Evolutionary conservation across 2,888 invertebrate genomes (phyloP).

Genomic region (Diarsia rubi): DNA sequence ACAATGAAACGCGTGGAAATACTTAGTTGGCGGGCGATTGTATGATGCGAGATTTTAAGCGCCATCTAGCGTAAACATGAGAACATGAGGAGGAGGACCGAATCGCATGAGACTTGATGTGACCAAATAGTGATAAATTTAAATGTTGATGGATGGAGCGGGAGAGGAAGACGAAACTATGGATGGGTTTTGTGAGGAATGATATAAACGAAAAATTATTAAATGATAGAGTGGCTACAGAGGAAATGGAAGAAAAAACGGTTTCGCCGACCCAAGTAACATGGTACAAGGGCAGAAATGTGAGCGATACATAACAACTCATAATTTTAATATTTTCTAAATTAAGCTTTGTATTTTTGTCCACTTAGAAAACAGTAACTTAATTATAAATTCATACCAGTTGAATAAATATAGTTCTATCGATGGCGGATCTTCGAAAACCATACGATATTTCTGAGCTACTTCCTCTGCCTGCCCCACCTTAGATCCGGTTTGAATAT

Average conservation of each 20-base stretch:
- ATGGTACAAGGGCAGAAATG: too few relatives aligned
- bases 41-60: slow-evolving; percentile 1
- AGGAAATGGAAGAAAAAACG: too few relatives aligned
- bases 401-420: not conserved
- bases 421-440: not conserved
- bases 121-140: too few relatives aligned
- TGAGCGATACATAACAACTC: not conserved
- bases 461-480: slow-evolving; percentile 20
- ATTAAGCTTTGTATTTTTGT: not conserved
- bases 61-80: slow-evolving; percentile 37
- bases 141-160: too few relatives aligned
- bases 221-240: too few relatives aligned
- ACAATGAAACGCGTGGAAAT: slow-evolving; percentile 22
- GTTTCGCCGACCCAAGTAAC: too few relatives aligned
- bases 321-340: not conserved
- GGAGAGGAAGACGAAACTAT: too few relatives aligned
- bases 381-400: not conserved
- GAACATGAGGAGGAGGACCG: not conserved
- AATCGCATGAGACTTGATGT: too few relatives aligned
- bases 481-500: slow-evolving; percentile 30
- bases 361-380: not conserved
- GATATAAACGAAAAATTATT: too few relatives aligned
- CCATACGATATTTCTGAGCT: slow-evolving; percentile 5
- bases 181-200: too few relatives aligned
- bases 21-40: slow-evolving; percentile 11